Conservation (phyloP, 1,140 invertebrate genomes). For the Bombus superbus region DNA sequence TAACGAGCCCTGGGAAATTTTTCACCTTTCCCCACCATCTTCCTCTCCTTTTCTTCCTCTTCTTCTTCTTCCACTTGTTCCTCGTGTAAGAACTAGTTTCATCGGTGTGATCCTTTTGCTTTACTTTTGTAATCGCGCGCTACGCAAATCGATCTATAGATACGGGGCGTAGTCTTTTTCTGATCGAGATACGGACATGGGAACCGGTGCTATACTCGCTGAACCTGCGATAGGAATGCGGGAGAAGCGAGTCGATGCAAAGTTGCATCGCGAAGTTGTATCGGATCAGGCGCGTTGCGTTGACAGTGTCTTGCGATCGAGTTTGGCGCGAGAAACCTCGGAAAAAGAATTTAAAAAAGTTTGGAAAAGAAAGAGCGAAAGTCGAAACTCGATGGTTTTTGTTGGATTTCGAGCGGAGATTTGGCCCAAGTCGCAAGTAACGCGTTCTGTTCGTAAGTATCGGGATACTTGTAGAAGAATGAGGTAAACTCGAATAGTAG, state of each 20-base stretch:
- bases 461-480: background rate
- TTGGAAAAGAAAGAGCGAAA: background rate
- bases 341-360: background rate
- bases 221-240: slow-evolving; percentile 4
- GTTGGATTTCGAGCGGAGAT: background rate
- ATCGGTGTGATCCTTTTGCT: background rate
- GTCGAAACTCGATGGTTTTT: background rate
- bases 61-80: background rate
- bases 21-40: slow-evolving; percentile 10
- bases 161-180: slow-evolving; percentile 7
- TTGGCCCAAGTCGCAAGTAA: no score
- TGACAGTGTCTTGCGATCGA: background rate
- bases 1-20: slow-evolving; percentile 50
- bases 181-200: slow-evolving; percentile 24
- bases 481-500: background rate
- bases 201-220: slow-evolving; percentile 19
- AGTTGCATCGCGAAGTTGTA: background rate
- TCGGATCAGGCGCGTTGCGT: background rate
- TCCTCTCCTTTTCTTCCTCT: background rate
- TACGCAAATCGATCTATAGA: slow-evolving; percentile 24
- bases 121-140: slow-evolving; percentile 2
- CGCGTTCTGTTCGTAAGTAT: background rate
- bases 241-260: background rate
- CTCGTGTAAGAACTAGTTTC: slow-evolving; percentile 20
- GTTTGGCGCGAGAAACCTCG: no score